phyloP scores from a whole-genome alignment of 1,140 invertebrate genomes.

The Hypsibius dujardini region DNA sequence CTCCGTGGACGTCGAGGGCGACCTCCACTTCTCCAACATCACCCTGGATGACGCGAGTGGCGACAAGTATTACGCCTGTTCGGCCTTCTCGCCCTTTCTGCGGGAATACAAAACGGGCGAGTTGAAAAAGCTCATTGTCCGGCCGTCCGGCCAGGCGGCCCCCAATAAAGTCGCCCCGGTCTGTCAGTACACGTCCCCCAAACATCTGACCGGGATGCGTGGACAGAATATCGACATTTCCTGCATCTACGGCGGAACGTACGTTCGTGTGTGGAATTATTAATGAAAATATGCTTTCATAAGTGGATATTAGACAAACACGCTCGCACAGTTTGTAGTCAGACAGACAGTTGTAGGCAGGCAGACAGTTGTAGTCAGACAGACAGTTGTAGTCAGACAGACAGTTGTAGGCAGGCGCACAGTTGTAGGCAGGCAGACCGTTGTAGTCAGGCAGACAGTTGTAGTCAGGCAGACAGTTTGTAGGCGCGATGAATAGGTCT shows the following conservation, averaged over 20 bases:
- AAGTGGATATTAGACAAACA: too few relatives aligned
- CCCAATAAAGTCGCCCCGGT: constrained; percentile 57
- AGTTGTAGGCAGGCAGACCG: too few relatives aligned
- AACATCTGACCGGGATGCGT: constrained; percentile 60
- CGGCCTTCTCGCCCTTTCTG: constrained; percentile 59
- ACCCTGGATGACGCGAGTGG: constrained; percentile 60
- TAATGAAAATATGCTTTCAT: too few relatives aligned
- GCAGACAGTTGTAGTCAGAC: too few relatives aligned
- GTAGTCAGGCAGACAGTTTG: constrained; percentile 13
- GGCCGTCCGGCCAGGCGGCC: constrained; percentile 39
- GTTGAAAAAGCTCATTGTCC: constrained; percentile 51
- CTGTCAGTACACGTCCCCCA: constrained; percentile 61
- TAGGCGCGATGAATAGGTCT: too few relatives aligned
- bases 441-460: too few relatives aligned
- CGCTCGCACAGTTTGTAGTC: too few relatives aligned
- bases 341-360: too few relatives aligned
- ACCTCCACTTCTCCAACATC: constrained; percentile 81
- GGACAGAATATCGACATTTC: constrained; percentile 62
- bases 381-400: constrained; percentile 10
- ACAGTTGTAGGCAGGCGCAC: too few relatives aligned
- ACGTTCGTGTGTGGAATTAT: constrained; percentile 33
- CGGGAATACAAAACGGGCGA: constrained; percentile 62
- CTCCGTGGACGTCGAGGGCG: constrained; percentile 80
- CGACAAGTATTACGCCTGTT: constrained; percentile 61
- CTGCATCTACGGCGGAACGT: constrained; percentile 77